Evolutionary conservation across 2,113 vertebrate species (phyloP).

Genomic region (Gila orcuttii): DNA sequence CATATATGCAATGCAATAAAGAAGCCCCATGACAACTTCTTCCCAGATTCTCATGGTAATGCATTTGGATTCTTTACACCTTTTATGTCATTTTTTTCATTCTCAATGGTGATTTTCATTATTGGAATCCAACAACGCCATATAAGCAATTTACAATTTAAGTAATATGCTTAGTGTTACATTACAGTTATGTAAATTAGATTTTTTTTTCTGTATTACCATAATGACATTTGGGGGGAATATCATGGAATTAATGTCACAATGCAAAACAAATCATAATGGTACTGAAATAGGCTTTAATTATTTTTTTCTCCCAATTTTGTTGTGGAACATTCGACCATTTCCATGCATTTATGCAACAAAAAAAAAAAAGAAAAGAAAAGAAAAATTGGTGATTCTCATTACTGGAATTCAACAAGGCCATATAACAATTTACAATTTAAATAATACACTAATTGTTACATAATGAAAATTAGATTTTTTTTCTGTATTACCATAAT

Average conservation of each 20-base stretch:
- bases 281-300: background rate
- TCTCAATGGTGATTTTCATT: background rate
- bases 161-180: background rate
- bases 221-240: no score
- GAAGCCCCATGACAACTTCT: background rate
- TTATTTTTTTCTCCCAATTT: background rate
- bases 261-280: no score
- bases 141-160: background rate
- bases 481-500: background rate
- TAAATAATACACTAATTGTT: no score
- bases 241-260: no score
- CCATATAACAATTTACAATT: no score
- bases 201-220: background rate
- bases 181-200: background rate
- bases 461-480: no score
- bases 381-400: no score
- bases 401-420: no score
- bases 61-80: background rate
- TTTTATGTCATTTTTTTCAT: background rate
- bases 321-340: background rate
- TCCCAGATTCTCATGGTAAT: background rate
- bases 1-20: background rate
- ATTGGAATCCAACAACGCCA: background rate
- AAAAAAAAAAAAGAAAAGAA: no score
- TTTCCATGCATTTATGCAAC: background rate